Base-by-base conservation (phyloP, 2,113 vertebrate genomes). In the Thomomys bottae region DNA sequence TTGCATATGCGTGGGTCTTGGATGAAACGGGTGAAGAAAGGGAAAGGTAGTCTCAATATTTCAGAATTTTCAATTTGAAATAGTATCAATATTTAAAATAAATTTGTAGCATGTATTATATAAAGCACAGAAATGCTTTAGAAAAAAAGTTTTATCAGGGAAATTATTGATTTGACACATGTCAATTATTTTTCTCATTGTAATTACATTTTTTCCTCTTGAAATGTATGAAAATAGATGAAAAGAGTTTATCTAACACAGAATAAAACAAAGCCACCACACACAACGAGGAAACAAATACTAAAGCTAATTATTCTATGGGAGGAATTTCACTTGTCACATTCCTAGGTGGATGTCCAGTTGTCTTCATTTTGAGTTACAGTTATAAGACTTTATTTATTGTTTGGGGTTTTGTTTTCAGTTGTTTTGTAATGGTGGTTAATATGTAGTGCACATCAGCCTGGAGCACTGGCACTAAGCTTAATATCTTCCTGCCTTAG, bases 1-100 rank as follows among this genome's bases (percentile, higher is more conserved):
- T 99, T 95, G 99, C 99, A 21, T 99, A 99, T 85, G 99, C 99
- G 0, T 99, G 99, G 99, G 99, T 99, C 61, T 98, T 99, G 97
- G 99, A 99, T 96, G 99, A 99, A 98, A 99, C 99, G 34, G 99
- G 99, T 12, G 99, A 99, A 98, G 99, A 99, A 97, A 98, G 99
- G 94, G 99, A 99, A 98, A 99, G 99, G 99, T 99, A 98, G 89
- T 96, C 75, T 66, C 79, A 84, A 45, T 82, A 36, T 88, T 81
- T 95, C 82, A 94, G 54, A 75, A 85, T 90, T 95, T 94, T 93
- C 54, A 84, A 54, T 87, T 80, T 95, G 66, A 90, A 95, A 91
- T 95, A 42, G 78, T 92, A 32, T n/a, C 63, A 38, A 93, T 64
- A 80, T 94, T 94, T 75, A 67, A 82, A 67, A 87, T 93, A 77